These are phyloP conservation scores for Lepus europaeus DNA, from an alignment of 2,113 vertebrate genomes.

Conservation along the genomic window DNA sequence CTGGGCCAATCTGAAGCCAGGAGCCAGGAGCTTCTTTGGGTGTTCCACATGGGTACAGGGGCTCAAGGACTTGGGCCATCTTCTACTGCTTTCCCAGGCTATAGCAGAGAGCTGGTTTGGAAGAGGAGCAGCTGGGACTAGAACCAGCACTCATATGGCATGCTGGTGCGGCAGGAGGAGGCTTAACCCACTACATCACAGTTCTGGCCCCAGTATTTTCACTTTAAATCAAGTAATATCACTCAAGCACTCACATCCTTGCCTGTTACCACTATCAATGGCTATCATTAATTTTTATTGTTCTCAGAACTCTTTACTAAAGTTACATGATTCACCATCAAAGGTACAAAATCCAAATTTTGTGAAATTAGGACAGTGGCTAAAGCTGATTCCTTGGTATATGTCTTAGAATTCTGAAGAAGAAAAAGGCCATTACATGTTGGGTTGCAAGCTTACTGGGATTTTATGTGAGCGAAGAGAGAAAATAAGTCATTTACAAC, in stretches of 20 bases:
- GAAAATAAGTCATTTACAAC: conserved; percentile 6
- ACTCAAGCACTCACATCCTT: background rate
- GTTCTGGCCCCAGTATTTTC: background rate
- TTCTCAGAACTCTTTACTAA: background rate
- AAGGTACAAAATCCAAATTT: background rate
- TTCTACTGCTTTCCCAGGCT: too few species aligned
- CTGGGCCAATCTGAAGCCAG: too few species aligned
- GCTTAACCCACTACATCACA: too few species aligned
- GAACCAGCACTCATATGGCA: too few species aligned
- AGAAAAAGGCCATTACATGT: background rate
- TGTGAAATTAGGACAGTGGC: background rate
- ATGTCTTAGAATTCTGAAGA: background rate
- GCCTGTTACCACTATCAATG: background rate
- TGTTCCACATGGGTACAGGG: too few species aligned
- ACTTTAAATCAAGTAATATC: background rate
- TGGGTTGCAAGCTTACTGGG: background rate
- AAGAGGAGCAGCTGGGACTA: too few species aligned
- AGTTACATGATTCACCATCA: background rate
- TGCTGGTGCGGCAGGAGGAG: too few species aligned
- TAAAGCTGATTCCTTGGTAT: background rate
- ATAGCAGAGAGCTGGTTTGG: too few species aligned
- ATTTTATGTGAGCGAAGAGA: background rate
- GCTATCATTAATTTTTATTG: background rate
- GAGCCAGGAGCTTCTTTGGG: too few species aligned
- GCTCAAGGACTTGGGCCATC: too few species aligned